Conservation (phyloP, 2,113 vertebrate species). For the Cepphus grylle region DNA sequence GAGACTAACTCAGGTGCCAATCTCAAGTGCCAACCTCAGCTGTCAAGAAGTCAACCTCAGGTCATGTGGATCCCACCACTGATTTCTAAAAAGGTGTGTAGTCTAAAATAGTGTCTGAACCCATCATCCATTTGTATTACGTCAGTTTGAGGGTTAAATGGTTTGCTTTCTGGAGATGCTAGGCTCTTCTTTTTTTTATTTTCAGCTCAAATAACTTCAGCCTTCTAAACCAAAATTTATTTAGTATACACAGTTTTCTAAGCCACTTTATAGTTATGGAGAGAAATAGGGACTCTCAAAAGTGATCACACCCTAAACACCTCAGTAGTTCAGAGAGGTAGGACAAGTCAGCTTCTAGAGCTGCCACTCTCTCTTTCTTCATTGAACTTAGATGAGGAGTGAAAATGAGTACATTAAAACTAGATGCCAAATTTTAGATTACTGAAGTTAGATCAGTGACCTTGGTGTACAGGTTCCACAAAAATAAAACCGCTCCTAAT, state of each 20-base stretch:
- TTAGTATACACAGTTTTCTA: not conserved
- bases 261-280: not conserved
- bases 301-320: not conserved
- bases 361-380: not conserved
- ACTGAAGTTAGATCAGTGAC: not conserved
- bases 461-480: not conserved
- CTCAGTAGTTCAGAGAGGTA: not conserved
- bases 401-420: not conserved
- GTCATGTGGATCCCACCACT: rapidly evolving
- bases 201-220: not conserved
- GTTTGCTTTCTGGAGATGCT: not conserved
- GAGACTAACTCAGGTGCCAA: not conserved
- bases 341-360: not conserved
- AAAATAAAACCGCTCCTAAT: not conserved
- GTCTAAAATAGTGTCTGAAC: not conserved
- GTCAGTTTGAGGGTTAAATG: not conserved
- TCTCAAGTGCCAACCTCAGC: not conserved
- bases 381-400: not conserved
- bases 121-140: not conserved
- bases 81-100: not conserved
- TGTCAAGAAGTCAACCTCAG: not conserved
- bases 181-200: not conserved
- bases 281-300: not conserved
- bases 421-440: not conserved
- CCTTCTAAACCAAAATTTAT: not conserved